Base-by-base conservation (phyloP, 2,888 invertebrate species). In the Auanema freiburgensis region DNA sequence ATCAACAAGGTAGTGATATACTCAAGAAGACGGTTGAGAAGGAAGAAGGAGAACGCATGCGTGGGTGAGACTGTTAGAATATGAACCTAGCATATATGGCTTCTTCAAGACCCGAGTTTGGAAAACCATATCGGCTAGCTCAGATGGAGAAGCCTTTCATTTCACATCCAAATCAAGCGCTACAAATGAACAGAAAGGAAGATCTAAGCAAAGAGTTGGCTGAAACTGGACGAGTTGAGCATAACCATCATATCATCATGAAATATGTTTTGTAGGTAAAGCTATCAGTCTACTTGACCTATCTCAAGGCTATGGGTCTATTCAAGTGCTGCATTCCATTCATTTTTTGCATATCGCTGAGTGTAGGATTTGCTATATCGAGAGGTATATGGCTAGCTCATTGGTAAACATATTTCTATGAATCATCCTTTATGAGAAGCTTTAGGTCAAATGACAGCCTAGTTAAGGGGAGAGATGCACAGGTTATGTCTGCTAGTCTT, bases 361-460 rank as follows among this genome's bases (percentile, higher is more conserved):
- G 72, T 33, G 71, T 74, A 12, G 46, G 63, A 6, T 71, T 78
- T 25, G 72, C 77, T 24, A 79, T 79, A 78, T 53, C 53, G 6
- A 63, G 81, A 51, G 77, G 77, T 57, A 59, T 81, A n/a, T 81
- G 81, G 81, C 66, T 81, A n/a, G 76, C 80, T 24, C 73, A 69
- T 23, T 81, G 81, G 79, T 67, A 44, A 18, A 49, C 18, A 0
- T 18, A 8, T 12, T 23, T 21, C 42, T 14, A 1, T 44, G 14
- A 57, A 46, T 23, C 41, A 56, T n/a, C 16, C 14, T 1, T 12
- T n/a, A n/a, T n/a, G n/a, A n/a, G n/a, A n/a, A n/a, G n/a, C 23
- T 49, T 42, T 40, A 67, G 67, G 76, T 81, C 81, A 2, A 77
- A 81, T 60, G 81, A 79, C 43, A 79, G 79, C 53, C 67, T 68